phyloP scores from a whole-genome alignment of 1,140 invertebrate species.

The Spodoptera frugiperda region DNA sequence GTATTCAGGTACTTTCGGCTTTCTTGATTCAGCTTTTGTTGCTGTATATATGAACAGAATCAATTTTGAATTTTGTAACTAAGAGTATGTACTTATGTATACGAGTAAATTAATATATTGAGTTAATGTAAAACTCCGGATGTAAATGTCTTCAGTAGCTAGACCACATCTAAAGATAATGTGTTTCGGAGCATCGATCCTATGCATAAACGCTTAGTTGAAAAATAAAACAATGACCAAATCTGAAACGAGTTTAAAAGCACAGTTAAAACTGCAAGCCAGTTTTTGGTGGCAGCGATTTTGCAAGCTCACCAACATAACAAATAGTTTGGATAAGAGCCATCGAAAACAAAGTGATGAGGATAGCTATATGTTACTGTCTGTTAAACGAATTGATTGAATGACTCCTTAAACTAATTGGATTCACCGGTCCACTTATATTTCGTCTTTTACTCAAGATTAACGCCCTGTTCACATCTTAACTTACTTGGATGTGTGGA shows the following conservation, averaged over 20 bases:
- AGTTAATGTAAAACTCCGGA: no score
- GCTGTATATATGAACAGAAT: neutral
- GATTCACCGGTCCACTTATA: constrained; percentile 76
- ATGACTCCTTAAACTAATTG: constrained; percentile 82
- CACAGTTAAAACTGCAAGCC: constrained; percentile 39
- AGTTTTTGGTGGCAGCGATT: constrained; percentile 61
- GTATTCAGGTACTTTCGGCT: constrained; percentile 36
- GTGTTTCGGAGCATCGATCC: neutral
- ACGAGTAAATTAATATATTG: no score
- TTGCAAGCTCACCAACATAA: constrained; percentile 69
- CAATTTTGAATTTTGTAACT: neutral
- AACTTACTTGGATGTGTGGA: constrained; percentile 66
- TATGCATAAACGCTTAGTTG: neutral
- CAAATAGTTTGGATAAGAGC: constrained; percentile 83
- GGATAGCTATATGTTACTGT: constrained; percentile 76
- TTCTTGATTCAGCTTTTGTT: constrained; percentile 2
- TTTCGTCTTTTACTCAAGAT: constrained; percentile 72
- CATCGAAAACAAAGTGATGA: constrained; percentile 79
- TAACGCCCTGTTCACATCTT: constrained; percentile 66
- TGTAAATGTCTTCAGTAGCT: no score
- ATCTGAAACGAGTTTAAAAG: constrained; percentile 32
- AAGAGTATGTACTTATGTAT: no score
- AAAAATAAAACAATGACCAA: neutral
- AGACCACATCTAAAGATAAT: no score
- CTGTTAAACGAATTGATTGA: constrained; percentile 81